Percentiles rank a stretch among this genome's conserved stretches.
phyloP scores from a whole-genome alignment of 2,888 invertebrate species.

The Nemotelus pantherinus region DNA sequence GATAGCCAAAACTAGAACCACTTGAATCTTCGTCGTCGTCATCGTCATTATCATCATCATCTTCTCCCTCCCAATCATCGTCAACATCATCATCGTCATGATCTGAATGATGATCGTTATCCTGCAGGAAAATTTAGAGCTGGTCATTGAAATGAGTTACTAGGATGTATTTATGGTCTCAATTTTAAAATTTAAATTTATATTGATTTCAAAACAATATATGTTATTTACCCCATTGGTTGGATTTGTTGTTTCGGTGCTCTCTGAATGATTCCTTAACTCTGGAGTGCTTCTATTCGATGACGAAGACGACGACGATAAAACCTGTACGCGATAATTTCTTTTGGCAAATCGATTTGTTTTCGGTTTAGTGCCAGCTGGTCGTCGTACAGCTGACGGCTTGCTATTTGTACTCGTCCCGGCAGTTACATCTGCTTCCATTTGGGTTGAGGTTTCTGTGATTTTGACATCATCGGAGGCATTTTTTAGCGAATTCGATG shows the following conservation, averaged over 20 bases:
- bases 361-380: conserved; percentile 6
- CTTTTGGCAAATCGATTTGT: conserved; percentile 40
- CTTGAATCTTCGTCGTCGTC: conserved; percentile 40
- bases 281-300: conserved; percentile 11
- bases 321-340: conserved; percentile 51
- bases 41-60: conserved; percentile 15
- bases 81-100: conserved; percentile 26
- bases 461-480: conserved; percentile 12
- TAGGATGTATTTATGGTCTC: no score
- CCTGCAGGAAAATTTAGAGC: neutral
- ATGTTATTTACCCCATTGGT: neutral
- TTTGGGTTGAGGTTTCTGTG: neutral
- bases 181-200: no score
- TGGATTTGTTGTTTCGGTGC: conserved; percentile 23
- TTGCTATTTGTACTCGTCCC: conserved; percentile 44
- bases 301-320: conserved; percentile 50
- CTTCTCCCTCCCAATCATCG: neutral
- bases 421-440: conserved; percentile 22
- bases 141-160: no score
- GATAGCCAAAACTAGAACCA: conserved; percentile 28
- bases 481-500: neutral
- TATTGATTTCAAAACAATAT: no score
- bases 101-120: neutral
- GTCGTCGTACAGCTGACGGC: conserved; percentile 40
- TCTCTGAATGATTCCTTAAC: neutral